These are phyloP conservation scores for Apis cerana DNA, from an alignment of 1,140 invertebrate genomes.

Conservation along the genomic window DNA sequence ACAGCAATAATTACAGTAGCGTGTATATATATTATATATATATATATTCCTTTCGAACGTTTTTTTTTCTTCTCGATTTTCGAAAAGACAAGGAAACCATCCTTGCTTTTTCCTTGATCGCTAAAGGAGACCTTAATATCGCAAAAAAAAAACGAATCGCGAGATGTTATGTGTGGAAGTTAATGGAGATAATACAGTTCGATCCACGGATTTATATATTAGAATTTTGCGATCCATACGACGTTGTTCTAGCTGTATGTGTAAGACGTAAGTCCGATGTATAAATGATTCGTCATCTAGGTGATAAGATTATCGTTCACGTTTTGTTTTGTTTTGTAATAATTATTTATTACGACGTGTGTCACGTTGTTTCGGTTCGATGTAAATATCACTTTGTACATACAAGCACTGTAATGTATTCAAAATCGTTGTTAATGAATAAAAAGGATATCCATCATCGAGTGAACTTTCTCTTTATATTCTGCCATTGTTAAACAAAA, in stretches of 20 bases:
- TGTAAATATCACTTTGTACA: constrained; percentile 79
- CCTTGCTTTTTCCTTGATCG: neutral
- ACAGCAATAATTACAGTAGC: constrained; percentile 68
- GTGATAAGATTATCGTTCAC: constrained; percentile 36
- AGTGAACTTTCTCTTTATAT: neutral
- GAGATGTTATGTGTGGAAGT: neutral
- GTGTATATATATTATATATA: constrained; percentile 52
- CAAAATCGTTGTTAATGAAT: constrained; percentile 78
- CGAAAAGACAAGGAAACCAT: neutral
- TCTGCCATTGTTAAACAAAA: no score
- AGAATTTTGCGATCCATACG: constrained; percentile 7
- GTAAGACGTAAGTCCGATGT: constrained; percentile 49
- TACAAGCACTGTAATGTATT: constrained; percentile 74
- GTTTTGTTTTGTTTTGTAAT: constrained; percentile 71
- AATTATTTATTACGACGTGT: constrained; percentile 71
- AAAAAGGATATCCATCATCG: constrained; percentile 71
- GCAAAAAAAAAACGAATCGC: neutral
- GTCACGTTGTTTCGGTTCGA: constrained; percentile 66
- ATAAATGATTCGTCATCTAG: constrained; percentile 40
- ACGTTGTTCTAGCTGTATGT: constrained; percentile 47
- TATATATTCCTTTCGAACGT: constrained; percentile 48
- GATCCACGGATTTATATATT: neutral
- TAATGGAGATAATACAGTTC: neutral
- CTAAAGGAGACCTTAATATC: neutral
- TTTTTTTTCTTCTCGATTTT: neutral